A percentile compares a stretch with the other conserved stretches of the same genome.
Evolutionary conservation across 2,797 vertebrate species (phyloP).

Genomic region (Tenualosa thibaudeaui): DNA sequence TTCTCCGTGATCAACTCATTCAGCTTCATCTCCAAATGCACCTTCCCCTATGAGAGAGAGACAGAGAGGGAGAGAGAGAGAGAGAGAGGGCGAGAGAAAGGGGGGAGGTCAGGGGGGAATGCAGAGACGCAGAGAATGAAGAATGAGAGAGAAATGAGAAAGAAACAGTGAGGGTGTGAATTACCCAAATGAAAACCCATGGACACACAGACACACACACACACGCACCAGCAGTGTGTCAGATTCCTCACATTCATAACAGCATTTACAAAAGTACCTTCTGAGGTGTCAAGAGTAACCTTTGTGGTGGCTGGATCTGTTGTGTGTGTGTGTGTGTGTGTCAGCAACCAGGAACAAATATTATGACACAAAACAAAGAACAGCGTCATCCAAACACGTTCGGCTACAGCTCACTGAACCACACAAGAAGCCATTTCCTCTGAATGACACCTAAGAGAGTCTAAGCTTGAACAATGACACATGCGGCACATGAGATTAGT

Average conservation of each 20-base stretch:
- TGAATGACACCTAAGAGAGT: neutral
- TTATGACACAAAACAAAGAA: neutral
- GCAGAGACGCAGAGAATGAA: too few species aligned
- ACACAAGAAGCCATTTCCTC: neutral
- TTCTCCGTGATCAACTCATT: conserved; percentile 97
- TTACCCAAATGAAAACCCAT: too few species aligned
- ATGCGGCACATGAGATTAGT: neutral
- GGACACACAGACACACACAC: neutral
- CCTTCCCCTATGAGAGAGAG: conserved; percentile 83
- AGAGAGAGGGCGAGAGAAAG: neutral
- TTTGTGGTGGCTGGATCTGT: neutral
- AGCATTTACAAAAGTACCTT: too few species aligned
- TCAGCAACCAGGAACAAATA: neutral
- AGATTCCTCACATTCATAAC: too few species aligned
- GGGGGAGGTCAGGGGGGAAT: too few species aligned
- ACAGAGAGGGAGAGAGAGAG: neutral
- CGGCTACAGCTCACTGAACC: neutral
- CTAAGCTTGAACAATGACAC: neutral
- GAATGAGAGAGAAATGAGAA: too few species aligned
- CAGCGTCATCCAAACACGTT: neutral
- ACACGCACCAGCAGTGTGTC: neutral
- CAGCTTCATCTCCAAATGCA: conserved; percentile 95
- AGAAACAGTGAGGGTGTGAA: too few species aligned
- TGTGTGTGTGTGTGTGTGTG: too few species aligned
- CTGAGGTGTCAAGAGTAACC: too few species aligned